Conservation (phyloP, 2,888 invertebrate genomes). For the Cantharis rufa region DNA sequence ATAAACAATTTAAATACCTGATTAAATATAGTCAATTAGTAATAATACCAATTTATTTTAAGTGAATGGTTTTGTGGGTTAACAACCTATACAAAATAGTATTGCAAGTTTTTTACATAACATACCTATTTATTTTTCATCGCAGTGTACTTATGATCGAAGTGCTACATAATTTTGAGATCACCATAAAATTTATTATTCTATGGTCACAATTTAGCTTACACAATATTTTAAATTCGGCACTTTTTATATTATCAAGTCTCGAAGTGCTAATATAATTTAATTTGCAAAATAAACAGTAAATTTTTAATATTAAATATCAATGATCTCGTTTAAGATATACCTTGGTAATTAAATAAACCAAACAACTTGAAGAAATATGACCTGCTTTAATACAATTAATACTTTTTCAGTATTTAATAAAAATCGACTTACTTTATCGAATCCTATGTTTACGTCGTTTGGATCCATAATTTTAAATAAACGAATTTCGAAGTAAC, state of each 20-base stretch:
- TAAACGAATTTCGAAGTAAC: not conserved
- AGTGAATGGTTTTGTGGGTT: conserved; percentile 1
- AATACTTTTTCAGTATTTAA: not conserved
- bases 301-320: not conserved
- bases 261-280: not conserved
- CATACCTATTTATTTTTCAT: not conserved
- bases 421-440: not conserved
- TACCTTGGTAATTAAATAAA: not conserved
- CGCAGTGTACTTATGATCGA: not conserved
- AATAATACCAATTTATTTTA: conserved; percentile 3
- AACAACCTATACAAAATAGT: not conserved
- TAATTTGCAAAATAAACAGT: not conserved
- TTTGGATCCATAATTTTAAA: not conserved
- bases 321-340: not conserved
- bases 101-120: conserved; percentile 1
- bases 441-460: not conserved
- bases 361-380: not conserved
- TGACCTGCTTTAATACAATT: not conserved
- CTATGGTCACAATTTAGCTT: not conserved
- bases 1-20: not conserved
- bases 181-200: not conserved
- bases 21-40: not conserved
- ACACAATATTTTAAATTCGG: not conserved
- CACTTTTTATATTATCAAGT: not conserved
- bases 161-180: not conserved